Evolutionary conservation across 2,888 invertebrate species (phyloP).

Genomic region (Trachelus troglodyta): DNA sequence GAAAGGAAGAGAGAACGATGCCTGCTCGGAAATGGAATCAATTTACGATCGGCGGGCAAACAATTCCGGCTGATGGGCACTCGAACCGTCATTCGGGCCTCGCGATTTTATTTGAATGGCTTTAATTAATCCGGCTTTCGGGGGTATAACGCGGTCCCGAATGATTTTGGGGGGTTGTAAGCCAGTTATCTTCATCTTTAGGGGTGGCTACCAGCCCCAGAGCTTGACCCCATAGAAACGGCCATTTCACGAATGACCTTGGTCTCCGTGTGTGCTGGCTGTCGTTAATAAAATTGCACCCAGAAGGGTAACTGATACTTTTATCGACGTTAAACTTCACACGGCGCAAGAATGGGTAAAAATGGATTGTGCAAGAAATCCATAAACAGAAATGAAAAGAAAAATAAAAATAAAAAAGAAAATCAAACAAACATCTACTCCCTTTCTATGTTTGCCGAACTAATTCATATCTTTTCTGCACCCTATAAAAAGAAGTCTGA

Average conservation of each 20-base stretch:
- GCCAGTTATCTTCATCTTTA: constrained; percentile 57
- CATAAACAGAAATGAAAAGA: constrained; percentile 18
- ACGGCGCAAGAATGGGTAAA: background rate
- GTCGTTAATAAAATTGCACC: background rate
- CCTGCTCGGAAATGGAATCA: background rate
- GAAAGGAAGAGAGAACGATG: background rate
- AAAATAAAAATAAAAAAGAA: constrained; percentile 17
- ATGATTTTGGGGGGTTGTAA: constrained; percentile 29
- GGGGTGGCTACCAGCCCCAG: constrained; percentile 6
- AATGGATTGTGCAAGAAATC: background rate
- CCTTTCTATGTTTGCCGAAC: background rate
- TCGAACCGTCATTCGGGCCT: constrained; percentile 38
- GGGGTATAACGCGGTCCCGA: constrained; percentile 20
- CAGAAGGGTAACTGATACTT: background rate
- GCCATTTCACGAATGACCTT: background rate
- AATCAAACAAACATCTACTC: background rate
- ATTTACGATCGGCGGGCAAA: background rate
- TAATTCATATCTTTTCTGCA: background rate
- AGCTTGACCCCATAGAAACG: background rate
- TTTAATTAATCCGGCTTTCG: constrained; percentile 57
- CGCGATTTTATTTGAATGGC: constrained; percentile 48
- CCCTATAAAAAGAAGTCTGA: background rate
- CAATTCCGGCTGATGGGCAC: background rate
- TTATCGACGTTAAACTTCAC: background rate
- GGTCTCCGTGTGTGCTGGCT: background rate